phyloP scores from a whole-genome alignment of 2,888 invertebrate species.

The Acrobasis repandana region DNA sequence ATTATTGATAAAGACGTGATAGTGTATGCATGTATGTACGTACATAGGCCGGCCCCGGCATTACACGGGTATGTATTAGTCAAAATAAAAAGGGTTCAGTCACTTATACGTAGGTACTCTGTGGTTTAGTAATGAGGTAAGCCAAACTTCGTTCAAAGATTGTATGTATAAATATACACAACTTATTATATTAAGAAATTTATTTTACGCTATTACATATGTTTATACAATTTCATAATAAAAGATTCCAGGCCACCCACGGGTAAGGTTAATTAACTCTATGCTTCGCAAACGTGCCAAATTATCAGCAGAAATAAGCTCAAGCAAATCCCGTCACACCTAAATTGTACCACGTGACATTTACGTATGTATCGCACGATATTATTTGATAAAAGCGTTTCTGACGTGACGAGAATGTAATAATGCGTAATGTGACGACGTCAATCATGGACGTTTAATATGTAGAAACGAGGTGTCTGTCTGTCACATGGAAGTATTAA shows the following conservation, averaged over 20 bases:
- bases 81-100: no score
- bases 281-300: not conserved
- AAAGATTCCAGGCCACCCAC: not conserved
- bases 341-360: conserved; percentile 68
- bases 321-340: conserved; percentile 55
- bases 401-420: conserved; percentile 74
- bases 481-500: conserved; percentile 40
- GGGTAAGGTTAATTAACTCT: conserved; percentile 5
- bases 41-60: no score
- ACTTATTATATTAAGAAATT: not conserved
- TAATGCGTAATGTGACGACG: conserved; percentile 60
- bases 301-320: conserved; percentile 17
- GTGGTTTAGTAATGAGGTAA: no score
- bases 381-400: conserved; percentile 70
- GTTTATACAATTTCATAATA: not conserved
- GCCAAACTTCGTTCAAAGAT: no score
- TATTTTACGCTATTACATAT: not conserved
- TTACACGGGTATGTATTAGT: no score
- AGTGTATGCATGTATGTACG: no score
- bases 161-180: no score
- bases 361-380: conserved; percentile 61
- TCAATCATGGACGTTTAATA: conserved; percentile 69
- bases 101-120: no score
- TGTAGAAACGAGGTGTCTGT: conserved; percentile 43
- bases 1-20: no score